Percentiles rank a stretch among this genome's conserved stretches.
phyloP scores from a whole-genome alignment of 2,113 vertebrate genomes.

The Orientallactaga bullata region DNA sequence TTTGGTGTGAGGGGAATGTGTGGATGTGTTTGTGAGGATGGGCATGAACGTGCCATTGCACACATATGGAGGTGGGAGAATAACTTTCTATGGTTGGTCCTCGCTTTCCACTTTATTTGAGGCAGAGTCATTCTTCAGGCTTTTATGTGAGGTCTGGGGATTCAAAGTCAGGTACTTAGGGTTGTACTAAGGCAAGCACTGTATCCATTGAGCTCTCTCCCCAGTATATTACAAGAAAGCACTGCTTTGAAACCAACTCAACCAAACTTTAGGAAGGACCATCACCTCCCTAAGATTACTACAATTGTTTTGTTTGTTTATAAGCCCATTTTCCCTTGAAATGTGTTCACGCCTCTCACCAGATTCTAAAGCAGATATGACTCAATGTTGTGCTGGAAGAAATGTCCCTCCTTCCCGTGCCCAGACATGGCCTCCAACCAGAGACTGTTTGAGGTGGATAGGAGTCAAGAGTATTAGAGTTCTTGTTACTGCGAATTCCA shows the following conservation, averaged over 20 bases:
- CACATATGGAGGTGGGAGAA: too few species aligned
- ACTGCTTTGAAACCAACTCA: conserved; percentile 10
- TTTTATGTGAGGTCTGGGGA: too few species aligned
- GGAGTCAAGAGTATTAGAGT: background rate
- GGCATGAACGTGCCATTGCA: too few species aligned
- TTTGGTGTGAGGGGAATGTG: too few species aligned
- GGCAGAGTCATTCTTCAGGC: too few species aligned
- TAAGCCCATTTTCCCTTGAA: background rate
- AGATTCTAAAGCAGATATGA: conserved; percentile 28
- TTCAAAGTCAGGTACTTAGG: too few species aligned
- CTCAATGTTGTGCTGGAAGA: conserved; percentile 17
- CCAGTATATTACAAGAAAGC: too few species aligned
- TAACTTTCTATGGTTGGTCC: too few species aligned
- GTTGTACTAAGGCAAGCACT: too few species aligned
- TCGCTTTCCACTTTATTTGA: too few species aligned
- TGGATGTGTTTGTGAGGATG: background rate
- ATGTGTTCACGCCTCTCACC: conserved; percentile 8
- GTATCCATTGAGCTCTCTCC: too few species aligned
- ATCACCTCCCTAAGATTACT: background rate
- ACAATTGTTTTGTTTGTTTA: conserved; percentile 43
- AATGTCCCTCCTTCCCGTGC: background rate
- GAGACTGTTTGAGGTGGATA: background rate
- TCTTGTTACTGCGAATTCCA: background rate
- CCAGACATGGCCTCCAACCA: background rate
- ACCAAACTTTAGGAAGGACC: background rate